phyloP scores from a whole-genome alignment of 1,140 invertebrate species.

The Ceratosolen fusciceps region DNA sequence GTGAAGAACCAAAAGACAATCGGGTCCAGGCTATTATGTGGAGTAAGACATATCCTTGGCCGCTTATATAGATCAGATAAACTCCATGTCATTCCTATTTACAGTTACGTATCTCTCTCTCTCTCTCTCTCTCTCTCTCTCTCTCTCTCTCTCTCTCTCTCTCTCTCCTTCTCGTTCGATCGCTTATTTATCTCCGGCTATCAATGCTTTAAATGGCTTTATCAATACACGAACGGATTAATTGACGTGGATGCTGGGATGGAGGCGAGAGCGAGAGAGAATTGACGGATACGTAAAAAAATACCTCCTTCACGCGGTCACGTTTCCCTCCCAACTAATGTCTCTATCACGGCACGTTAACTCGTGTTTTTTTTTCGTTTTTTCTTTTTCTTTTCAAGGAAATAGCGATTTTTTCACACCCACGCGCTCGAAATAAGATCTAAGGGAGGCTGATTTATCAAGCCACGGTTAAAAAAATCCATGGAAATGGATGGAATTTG shows the following conservation, averaged over 20 bases:
- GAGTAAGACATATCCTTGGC: constrained; percentile 6
- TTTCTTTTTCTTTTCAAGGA: too few species aligned
- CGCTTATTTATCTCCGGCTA: background rate
- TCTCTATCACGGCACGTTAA: background rate
- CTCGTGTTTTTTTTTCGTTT: too few species aligned
- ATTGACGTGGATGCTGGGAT: background rate
- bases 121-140: too few species aligned
- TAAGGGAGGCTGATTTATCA: too few species aligned
- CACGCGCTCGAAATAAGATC: too few species aligned
- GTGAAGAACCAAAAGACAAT: constrained; percentile 20
- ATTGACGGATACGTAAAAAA: background rate
- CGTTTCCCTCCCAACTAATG: background rate
- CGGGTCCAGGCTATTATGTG: background rate
- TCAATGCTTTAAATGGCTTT: background rate
- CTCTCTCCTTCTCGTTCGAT: too few species aligned
- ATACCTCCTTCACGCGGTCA: background rate
- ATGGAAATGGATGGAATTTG: too few species aligned
- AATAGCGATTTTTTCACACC: too few species aligned
- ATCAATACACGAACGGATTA: background rate
- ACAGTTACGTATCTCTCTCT: background rate
- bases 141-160: too few species aligned
- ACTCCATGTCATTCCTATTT: constrained; percentile 11
- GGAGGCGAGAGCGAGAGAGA: background rate
- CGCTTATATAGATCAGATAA: constrained; percentile 6
- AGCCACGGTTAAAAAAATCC: too few species aligned